phyloP scores from a whole-genome alignment of 2,113 vertebrate species.

The Sciurus niger region DNA sequence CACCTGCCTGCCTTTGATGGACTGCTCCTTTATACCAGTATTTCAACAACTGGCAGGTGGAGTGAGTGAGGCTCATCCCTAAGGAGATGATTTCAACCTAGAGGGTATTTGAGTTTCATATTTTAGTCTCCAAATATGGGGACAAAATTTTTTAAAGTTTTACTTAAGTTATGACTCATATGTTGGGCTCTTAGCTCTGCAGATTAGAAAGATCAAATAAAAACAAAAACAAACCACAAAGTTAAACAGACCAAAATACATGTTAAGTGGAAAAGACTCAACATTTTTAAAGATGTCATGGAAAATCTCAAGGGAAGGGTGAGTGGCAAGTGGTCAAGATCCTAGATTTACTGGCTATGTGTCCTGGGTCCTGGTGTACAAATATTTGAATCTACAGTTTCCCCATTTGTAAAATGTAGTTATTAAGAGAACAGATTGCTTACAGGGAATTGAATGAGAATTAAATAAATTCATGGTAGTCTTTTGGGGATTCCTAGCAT shows the following conservation, averaged over 20 bases:
- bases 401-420: neutral
- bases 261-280: neutral
- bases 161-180: neutral
- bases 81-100: neutral
- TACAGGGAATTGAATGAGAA: neutral
- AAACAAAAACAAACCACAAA: neutral
- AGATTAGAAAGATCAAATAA: neutral
- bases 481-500: neutral
- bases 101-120: accelerated
- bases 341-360: neutral
- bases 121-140: neutral
- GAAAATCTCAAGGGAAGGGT: neutral
- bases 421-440: neutral
- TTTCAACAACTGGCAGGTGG: neutral
- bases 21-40: no score
- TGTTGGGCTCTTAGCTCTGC: neutral
- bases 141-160: neutral
- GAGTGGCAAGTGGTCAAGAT: neutral
- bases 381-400: neutral
- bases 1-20: neutral
- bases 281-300: neutral
- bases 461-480: neutral
- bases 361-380: neutral
- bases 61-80: neutral
- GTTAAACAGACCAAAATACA: neutral